A percentile compares a stretch with the other conserved stretches of the same genome.
These are phyloP conservation scores for Elysia crispata DNA, from an alignment of 2,888 invertebrate species.

Conservation along the genomic window DNA sequence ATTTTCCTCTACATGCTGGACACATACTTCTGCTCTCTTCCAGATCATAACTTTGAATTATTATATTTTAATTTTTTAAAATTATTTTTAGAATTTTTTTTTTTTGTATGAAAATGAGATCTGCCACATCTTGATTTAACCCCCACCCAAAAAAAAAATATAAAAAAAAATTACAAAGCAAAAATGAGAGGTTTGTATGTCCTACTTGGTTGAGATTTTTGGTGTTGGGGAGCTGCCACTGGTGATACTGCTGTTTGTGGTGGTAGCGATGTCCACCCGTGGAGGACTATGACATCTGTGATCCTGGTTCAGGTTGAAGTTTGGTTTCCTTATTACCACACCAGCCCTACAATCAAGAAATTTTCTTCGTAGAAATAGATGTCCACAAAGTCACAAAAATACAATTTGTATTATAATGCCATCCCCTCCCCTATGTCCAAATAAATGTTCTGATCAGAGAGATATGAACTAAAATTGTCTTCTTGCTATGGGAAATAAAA, in stretches of 20 bases:
- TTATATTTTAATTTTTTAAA: neutral
- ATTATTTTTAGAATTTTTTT: neutral
- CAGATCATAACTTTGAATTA: neutral
- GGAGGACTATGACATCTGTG: constrained; percentile 61
- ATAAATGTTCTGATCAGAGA: too few relatives aligned
- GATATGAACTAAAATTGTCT: too few relatives aligned
- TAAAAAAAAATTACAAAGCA: neutral
- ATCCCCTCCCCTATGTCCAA: neutral
- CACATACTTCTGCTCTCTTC: too few relatives aligned
- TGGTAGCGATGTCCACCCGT: constrained; percentile 54
- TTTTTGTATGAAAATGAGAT: neutral
- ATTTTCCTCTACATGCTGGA: too few relatives aligned
- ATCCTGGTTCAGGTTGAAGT: constrained; percentile 56
- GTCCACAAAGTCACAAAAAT: neutral
- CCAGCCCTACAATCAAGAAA: constrained; percentile 41
- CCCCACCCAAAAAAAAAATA: neutral
- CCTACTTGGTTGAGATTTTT: constrained; percentile 71
- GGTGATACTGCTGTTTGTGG: constrained; percentile 14
- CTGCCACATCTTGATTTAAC: neutral
- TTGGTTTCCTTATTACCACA: constrained; percentile 65
- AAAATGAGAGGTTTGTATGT: neutral
- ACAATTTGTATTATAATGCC: too few relatives aligned
- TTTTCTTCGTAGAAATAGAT: too few relatives aligned
- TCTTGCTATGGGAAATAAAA: too few relatives aligned
- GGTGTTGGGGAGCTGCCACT: constrained; percentile 70